These are phyloP conservation scores for Dynastes tityus DNA, from an alignment of 2,888 invertebrate species.

Conservation along the genomic window DNA sequence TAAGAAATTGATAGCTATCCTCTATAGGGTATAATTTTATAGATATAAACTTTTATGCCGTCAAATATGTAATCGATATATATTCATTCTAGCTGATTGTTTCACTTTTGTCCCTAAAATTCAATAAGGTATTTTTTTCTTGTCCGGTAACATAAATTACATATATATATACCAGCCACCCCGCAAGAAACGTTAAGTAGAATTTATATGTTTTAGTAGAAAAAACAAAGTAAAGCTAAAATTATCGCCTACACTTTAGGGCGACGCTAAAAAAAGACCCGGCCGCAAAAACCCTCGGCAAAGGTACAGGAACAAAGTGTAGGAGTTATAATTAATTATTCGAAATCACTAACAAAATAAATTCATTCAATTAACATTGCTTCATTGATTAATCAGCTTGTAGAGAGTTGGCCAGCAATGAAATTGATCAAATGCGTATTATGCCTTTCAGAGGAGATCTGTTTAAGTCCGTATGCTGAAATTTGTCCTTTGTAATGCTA, in stretches of 20 bases:
- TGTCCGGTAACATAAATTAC: background rate
- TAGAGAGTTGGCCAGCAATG: background rate
- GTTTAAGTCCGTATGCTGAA: background rate
- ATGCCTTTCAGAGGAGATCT: background rate
- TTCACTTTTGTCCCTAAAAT: no score
- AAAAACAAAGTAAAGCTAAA: constrained; percentile 35
- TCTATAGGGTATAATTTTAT: no score
- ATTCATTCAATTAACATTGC: constrained; percentile 30
- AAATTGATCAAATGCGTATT: constrained; percentile 9
- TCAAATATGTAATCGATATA: no score
- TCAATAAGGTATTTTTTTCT: no score
- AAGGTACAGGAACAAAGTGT: constrained; percentile 11
- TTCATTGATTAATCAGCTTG: constrained; percentile 36
- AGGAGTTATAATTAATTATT: constrained; percentile 36
- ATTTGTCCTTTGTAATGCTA: background rate
- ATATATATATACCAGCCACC: background rate
- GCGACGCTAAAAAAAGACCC: constrained; percentile 26
- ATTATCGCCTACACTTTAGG: constrained; percentile 21
- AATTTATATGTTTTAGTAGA: constrained; percentile 18
- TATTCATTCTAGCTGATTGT: no score
- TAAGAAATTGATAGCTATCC: background rate
- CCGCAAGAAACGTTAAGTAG: constrained; percentile 10
- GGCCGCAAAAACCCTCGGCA: constrained; percentile 17
- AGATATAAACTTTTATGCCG: no score
- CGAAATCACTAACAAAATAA: constrained; percentile 34